Percentiles rank a stretch among this genome's conserved stretches.
Conservation (phyloP, 2,888 invertebrate species). For the Vandiemenella viatica region DNA sequence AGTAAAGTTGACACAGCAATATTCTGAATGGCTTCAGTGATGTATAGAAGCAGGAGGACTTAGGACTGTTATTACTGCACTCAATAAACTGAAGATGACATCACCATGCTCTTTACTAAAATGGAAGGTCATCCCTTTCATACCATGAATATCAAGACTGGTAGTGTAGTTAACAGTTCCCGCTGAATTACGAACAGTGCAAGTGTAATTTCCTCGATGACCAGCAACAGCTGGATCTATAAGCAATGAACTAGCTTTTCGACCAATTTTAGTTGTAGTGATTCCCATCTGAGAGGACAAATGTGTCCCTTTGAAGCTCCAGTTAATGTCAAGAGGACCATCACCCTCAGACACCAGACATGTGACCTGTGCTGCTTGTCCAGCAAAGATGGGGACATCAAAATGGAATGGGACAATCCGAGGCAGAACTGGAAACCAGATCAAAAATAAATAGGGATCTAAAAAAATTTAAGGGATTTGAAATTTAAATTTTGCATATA, state of each 20-base stretch:
- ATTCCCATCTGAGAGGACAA: slow-evolving; percentile 26
- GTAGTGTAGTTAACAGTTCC: slow-evolving; percentile 24
- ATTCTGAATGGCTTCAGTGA: no score
- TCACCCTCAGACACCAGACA: slow-evolving; percentile 47
- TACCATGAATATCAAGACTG: slow-evolving; percentile 13
- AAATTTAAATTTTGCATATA: neutral
- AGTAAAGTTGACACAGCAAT: no score
- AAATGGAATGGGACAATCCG: slow-evolving; percentile 69
- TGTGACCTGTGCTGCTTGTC: slow-evolving; percentile 62
- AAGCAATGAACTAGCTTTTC: slow-evolving; percentile 33
- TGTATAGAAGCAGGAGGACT: no score
- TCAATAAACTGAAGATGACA: no score
- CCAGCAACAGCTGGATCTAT: slow-evolving; percentile 24
- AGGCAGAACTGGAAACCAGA: slow-evolving; percentile 52
- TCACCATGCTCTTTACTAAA: no score
- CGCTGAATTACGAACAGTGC: slow-evolving; percentile 25
- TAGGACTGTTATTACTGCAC: no score
- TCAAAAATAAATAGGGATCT: neutral
- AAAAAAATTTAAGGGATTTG: neutral
- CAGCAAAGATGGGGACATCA: slow-evolving; percentile 57
- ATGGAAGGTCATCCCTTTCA: no score
- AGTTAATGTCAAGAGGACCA: slow-evolving; percentile 36
- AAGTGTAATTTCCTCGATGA: slow-evolving; percentile 28
- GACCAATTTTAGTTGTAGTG: slow-evolving; percentile 30
- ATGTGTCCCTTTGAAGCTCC: slow-evolving; percentile 35